Evolutionary conservation across 2,888 invertebrate genomes (phyloP).

Genomic region (Alloscopus bannaensis): DNA sequence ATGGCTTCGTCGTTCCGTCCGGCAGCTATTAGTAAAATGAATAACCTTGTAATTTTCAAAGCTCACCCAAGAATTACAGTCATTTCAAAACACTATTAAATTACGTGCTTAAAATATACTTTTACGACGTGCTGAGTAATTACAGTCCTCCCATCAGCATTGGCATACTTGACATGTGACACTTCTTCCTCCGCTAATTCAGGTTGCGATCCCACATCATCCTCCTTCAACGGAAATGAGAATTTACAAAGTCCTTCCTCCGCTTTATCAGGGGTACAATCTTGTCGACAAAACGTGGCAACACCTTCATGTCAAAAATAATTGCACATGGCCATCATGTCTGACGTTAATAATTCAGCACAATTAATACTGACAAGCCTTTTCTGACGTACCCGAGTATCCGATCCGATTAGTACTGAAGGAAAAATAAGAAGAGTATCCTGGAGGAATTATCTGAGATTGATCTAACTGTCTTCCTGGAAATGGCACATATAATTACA

Average conservation of each 20-base stretch:
- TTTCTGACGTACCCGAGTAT: slow-evolving; percentile 56
- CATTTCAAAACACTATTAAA: background rate
- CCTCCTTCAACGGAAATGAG: background rate
- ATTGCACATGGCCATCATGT: background rate
- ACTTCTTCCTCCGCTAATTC: slow-evolving; percentile 28
- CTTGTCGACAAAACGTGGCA: slow-evolving; percentile 60
- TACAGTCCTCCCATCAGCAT: slow-evolving; percentile 64
- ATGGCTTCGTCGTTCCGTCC: slow-evolving; percentile 30
- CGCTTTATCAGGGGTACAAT: slow-evolving; percentile 53
- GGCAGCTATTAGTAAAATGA: slow-evolving; percentile 46
- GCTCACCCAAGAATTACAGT: background rate
- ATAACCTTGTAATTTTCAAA: background rate
- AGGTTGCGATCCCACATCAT: slow-evolving; percentile 29
- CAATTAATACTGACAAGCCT: slow-evolving; percentile 4
- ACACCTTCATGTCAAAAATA: slow-evolving; percentile 49
- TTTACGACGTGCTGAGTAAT: slow-evolving; percentile 65
- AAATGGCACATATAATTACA: no score
- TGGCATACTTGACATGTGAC: slow-evolving; percentile 43
- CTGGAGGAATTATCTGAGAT: slow-evolving; percentile 44
- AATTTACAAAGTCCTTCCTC: slow-evolving; percentile 54
- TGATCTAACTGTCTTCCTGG: slow-evolving; percentile 57
- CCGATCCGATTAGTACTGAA: slow-evolving; percentile 60
- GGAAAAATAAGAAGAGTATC: slow-evolving; percentile 66
- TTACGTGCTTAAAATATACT: slow-evolving; percentile 27
- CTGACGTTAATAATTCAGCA: background rate